Evolutionary conservation across 2,888 invertebrate genomes (phyloP), one percentile per base, ranked within the genome.

Genomic region (Crepidodera aurea): DNA sequence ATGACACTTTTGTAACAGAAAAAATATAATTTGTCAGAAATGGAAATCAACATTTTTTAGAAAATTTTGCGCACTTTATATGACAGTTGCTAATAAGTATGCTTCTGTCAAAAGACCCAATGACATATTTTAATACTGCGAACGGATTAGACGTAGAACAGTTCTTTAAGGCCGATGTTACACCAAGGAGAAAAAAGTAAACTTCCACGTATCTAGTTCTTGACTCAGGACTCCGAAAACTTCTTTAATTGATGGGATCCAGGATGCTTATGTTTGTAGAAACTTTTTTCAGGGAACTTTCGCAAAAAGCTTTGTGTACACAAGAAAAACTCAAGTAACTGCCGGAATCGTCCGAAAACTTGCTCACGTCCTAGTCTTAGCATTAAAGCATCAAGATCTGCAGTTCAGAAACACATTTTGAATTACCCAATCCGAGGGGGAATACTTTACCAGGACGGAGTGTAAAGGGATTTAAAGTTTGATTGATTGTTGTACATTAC

Each of bases 341-440:
- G 64, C 59, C 66, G 54, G 69, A 56, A 65, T 61, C 68, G 62
- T 68, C 64, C 64, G 51, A 53, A 62, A 66, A 66, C 48, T 68
- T 62, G 56, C 56, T 19, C 53, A 40, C 61, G 34, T 40, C 51
- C 44, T 29, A 61, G 64, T 57, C 53, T 64, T 64, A 64, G 51
- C 53, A 61, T 60, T 64, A 56, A 61, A 34, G 34, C 66, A 61
- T 57, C 63, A 50, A 54, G 58, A 62, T 62, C 54, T 57, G 64
- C 57, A 56, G 57, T 63, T 66, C 64, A 61, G 60, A 63, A 65
- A 66, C 69, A 63, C 66, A 71, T 71, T 72, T 73, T 66, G 70
- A 72, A 71, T 70, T 65, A 65, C 65, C 65, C 69, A 69, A 69
- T 70, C 68, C 67, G 27, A 51, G 16, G 32, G 59, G 59, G 56